These are phyloP conservation scores for Mesembrinibis cayennensis DNA, from an alignment of 2,113 vertebrate species.

Conservation along the genomic window DNA sequence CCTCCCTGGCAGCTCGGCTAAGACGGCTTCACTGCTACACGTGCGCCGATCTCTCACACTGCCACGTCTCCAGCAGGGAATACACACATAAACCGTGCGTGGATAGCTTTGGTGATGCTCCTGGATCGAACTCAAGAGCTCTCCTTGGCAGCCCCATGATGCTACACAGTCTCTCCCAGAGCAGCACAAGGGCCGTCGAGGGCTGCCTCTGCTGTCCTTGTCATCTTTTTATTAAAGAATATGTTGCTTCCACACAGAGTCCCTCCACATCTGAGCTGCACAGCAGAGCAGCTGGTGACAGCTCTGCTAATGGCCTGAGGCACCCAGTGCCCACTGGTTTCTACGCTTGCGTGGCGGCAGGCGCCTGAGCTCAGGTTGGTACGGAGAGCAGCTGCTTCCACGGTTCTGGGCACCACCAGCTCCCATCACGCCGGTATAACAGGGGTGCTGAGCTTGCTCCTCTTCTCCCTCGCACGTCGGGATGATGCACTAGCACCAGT, in stretches of 20 bases:
- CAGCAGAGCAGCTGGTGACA: neutral
- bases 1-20: neutral
- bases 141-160: neutral
- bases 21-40: accelerated
- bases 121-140: neutral
- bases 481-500: neutral
- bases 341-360: neutral
- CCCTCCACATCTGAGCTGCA: neutral
- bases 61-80: neutral
- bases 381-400: neutral
- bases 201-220: neutral
- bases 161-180: neutral
- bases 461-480: accelerated
- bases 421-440: neutral
- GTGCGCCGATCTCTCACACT: neutral
- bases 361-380: neutral
- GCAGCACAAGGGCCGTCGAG: neutral
- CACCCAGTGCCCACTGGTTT: neutral
- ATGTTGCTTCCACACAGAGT: neutral
- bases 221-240: neutral
- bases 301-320: neutral
- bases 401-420: neutral
- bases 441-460: neutral
- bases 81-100: accelerated
- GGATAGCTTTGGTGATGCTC: neutral